phyloP scores from a whole-genome alignment of 2,888 invertebrate species.

The Lysandra coridon region DNA sequence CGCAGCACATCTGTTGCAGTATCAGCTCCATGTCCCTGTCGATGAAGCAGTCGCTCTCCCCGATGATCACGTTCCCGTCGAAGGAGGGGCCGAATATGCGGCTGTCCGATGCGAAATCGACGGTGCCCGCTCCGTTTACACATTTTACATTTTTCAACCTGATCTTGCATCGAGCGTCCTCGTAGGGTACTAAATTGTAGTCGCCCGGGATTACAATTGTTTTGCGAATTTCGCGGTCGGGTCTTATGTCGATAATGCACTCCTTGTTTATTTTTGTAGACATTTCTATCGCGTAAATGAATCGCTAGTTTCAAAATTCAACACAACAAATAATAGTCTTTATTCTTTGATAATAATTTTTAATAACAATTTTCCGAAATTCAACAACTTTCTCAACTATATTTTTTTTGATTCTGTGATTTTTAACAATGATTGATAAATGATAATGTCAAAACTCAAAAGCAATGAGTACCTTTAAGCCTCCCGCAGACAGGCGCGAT shows the following conservation, averaged over 20 bases:
- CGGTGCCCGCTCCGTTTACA: constrained; percentile 50
- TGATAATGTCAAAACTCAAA: background rate
- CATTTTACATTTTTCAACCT: constrained; percentile 57
- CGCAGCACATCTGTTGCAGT: constrained; percentile 75
- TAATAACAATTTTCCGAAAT: background rate
- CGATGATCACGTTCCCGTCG: constrained; percentile 72
- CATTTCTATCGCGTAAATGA: background rate
- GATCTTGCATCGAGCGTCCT: constrained; percentile 69
- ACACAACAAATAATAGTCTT: background rate
- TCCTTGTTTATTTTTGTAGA: constrained; percentile 53
- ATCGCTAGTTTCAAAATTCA: background rate
- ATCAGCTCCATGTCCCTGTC: constrained; percentile 79
- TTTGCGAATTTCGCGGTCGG: constrained; percentile 66
- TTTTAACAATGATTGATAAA: no score
- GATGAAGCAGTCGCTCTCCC: constrained; percentile 68
- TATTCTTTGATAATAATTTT: no score
- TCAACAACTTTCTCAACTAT: background rate
- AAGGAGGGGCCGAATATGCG: constrained; percentile 60
- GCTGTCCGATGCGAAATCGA: constrained; percentile 60
- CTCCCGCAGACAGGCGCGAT: no score
- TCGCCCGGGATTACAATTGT: constrained; percentile 64
- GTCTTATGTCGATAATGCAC: constrained; percentile 54
- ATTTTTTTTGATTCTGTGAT: background rate
- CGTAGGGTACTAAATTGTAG: constrained; percentile 64
- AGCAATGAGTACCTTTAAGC: background rate